phyloP scores from a whole-genome alignment of 2,113 vertebrate species.

The Macrotis lagotis region DNA sequence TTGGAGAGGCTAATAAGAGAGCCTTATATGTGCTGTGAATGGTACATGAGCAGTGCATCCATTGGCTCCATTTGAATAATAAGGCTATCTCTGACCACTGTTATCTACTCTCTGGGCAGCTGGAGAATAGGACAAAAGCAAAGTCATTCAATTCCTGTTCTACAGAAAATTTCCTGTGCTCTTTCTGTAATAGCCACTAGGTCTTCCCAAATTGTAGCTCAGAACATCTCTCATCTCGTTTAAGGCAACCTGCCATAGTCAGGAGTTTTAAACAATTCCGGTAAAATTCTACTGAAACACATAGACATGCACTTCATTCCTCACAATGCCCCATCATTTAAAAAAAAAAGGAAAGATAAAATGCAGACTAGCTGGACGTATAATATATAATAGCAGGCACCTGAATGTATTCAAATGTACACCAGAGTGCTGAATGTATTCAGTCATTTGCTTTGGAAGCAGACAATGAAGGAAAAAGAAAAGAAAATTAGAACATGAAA shows the following conservation, averaged over 20 bases:
- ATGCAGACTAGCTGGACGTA: slow-evolving; percentile 59
- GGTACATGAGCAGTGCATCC: slow-evolving; percentile 17
- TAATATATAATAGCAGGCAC: slow-evolving; percentile 60
- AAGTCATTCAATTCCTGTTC: slow-evolving; percentile 51
- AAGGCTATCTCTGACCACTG: slow-evolving; percentile 62
- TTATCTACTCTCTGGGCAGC: slow-evolving; percentile 64
- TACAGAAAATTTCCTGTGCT: slow-evolving; percentile 54
- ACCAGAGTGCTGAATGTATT: slow-evolving; percentile 55
- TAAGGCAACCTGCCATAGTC: slow-evolving; percentile 45
- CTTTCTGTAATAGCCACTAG: slow-evolving; percentile 57
- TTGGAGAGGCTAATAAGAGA: slow-evolving; percentile 61
- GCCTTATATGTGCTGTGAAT: slow-evolving; percentile 53
- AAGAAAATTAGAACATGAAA: slow-evolving; percentile 63
- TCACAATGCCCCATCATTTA: slow-evolving; percentile 63
- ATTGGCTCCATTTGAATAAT: slow-evolving; percentile 73
- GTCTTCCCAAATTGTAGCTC: slow-evolving; percentile 64
- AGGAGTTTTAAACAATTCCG: slow-evolving; percentile 57
- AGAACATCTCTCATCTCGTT: slow-evolving; percentile 59
- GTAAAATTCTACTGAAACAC: slow-evolving; percentile 46
- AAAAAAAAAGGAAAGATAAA: slow-evolving; percentile 68
- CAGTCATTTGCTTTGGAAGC: slow-evolving; percentile 68
- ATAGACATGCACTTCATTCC: slow-evolving; percentile 46
- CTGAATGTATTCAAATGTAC: slow-evolving; percentile 62
- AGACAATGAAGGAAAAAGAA: slow-evolving; percentile 56
- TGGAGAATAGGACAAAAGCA: slow-evolving; percentile 65